Conservation (phyloP, 2,888 invertebrate genomes). For the Heliconius aoede region DNA sequence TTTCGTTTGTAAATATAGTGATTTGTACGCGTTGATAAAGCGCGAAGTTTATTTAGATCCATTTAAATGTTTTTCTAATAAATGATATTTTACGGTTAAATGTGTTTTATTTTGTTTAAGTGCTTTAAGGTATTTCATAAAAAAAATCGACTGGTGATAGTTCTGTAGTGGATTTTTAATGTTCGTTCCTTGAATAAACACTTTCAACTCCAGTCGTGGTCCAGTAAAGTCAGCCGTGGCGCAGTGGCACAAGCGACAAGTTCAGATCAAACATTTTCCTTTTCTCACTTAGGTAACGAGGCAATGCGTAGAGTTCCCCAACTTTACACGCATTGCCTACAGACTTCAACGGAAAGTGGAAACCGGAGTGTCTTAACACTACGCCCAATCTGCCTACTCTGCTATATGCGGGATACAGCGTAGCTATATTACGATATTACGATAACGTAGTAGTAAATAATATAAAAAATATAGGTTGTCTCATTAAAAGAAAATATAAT, state of each 20-base stretch:
- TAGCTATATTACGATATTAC: too few relatives aligned
- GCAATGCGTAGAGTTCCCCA: background rate
- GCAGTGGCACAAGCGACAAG: too few relatives aligned
- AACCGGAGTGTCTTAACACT: background rate
- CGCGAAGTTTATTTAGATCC: conserved; percentile 40
- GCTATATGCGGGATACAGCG: background rate
- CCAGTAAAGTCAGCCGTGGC: too few relatives aligned
- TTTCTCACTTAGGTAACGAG: background rate
- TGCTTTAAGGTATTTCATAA: background rate
- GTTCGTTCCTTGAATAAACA: background rate
- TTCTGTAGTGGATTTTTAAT: background rate
- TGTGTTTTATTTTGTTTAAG: conserved; percentile 38
- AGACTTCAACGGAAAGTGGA: background rate
- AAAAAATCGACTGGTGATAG: background rate
- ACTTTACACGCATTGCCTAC: background rate
- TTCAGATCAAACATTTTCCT: too few relatives aligned
- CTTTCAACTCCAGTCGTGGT: too few relatives aligned
- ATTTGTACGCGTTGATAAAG: background rate
- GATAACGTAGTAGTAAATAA: too few relatives aligned
- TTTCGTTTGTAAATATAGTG: conserved; percentile 27
- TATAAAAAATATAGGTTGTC: background rate
- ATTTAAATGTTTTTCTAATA: conserved; percentile 63
- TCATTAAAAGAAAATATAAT: conserved; percentile 39
- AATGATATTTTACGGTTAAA: conserved; percentile 68
- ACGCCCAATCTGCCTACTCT: background rate